Evolutionary conservation across 2,113 vertebrate genomes (phyloP).

Genomic region (Etheostoma cragini): DNA sequence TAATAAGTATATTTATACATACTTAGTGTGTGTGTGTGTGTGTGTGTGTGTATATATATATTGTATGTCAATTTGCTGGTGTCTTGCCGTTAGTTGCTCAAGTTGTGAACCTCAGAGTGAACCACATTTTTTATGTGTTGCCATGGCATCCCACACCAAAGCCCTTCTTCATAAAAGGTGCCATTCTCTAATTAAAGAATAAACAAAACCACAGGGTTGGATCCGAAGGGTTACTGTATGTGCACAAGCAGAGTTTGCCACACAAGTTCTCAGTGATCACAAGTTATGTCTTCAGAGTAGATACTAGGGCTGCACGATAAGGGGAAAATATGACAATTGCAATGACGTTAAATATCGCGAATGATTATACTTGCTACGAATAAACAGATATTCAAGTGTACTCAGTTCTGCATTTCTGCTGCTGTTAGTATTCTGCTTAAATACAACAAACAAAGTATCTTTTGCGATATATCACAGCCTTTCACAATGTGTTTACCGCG

Average conservation of each 20-base stretch:
- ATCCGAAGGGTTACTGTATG: background rate
- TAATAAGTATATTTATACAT: slow-evolving; percentile 11
- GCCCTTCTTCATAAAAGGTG: slow-evolving; percentile 7
- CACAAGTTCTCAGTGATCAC: background rate
- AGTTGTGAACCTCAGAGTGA: slow-evolving; percentile 39
- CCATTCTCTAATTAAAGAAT: slow-evolving; percentile 35
- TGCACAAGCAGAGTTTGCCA: background rate
- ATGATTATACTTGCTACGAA: too few species aligned
- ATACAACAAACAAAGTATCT: too few species aligned
- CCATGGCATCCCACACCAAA: slow-evolving; percentile 36
- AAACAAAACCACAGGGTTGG: slow-evolving; percentile 9
- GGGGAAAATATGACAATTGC: too few species aligned
- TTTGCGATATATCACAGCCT: too few species aligned
- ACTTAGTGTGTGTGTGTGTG: background rate
- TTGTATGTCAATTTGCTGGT: background rate
- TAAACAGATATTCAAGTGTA: too few species aligned
- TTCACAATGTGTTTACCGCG: too few species aligned
- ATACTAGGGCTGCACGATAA: background rate
- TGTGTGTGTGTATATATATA: background rate
- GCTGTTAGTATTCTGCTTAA: too few species aligned
- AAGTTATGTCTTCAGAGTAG: too few species aligned
- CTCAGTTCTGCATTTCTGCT: too few species aligned
- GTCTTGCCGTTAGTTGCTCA: slow-evolving; percentile 58
- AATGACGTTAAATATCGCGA: too few species aligned
- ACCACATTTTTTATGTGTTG: slow-evolving; percentile 50